Conservation (phyloP, 2,888 invertebrate species). For the Apoda limacodes region DNA sequence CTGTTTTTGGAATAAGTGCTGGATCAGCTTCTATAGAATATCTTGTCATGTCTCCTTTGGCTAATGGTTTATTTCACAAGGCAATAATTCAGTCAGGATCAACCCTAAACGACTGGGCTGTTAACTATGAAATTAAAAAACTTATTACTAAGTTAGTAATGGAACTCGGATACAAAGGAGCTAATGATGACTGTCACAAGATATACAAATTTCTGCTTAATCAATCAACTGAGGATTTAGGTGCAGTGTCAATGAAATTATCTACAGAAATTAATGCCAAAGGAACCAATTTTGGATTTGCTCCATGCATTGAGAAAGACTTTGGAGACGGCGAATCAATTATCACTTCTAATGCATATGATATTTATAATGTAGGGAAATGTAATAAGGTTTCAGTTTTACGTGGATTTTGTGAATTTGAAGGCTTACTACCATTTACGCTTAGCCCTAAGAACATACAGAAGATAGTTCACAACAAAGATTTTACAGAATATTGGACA, state of each 20-base stretch:
- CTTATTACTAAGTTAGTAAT: slow-evolving; percentile 24
- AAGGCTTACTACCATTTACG: slow-evolving; percentile 41
- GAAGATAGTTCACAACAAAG: slow-evolving; percentile 23
- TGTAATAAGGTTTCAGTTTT: slow-evolving; percentile 48
- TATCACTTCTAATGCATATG: slow-evolving; percentile 38
- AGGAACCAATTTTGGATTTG: slow-evolving; percentile 31
- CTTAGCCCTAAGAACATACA: slow-evolving; percentile 24
- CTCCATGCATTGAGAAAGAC: slow-evolving; percentile 39
- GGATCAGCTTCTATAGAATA: slow-evolving; percentile 38
- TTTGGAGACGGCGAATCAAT: slow-evolving; percentile 30
- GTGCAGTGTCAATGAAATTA: slow-evolving; percentile 19
- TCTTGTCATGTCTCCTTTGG: slow-evolving; percentile 30
- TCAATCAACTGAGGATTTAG: slow-evolving; percentile 19
- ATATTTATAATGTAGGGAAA: slow-evolving; percentile 35
- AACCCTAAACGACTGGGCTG: slow-evolving; percentile 34
- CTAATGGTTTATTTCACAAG: slow-evolving; percentile 38
- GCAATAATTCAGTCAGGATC: slow-evolving; percentile 42
- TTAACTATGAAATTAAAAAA: slow-evolving; percentile 26
- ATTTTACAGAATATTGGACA: slow-evolving; percentile 24
- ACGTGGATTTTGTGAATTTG: slow-evolving; percentile 56
- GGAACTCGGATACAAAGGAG: slow-evolving; percentile 27
- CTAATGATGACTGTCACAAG: slow-evolving; percentile 21
- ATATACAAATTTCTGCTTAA: slow-evolving; percentile 26
- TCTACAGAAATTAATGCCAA: slow-evolving; percentile 19
- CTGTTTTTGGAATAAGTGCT: slow-evolving; percentile 38